phyloP scores from a whole-genome alignment of 1,140 invertebrate species.

The Prorops nasuta region DNA sequence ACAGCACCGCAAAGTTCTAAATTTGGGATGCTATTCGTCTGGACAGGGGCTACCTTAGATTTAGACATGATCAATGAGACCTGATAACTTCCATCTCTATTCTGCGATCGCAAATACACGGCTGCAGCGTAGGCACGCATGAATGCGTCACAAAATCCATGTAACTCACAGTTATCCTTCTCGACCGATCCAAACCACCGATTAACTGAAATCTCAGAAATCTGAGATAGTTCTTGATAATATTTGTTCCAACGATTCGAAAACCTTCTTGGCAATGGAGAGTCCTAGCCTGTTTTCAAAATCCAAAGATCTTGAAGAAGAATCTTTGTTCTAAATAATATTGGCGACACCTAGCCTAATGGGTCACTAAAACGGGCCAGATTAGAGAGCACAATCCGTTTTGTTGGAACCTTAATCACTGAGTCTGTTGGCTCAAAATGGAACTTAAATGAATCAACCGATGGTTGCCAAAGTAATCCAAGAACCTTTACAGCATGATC shows the following conservation, averaged over 20 bases:
- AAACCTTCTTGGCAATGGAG: neutral
- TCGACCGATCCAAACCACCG: neutral
- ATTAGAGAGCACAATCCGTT: neutral
- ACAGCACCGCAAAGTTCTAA: neutral
- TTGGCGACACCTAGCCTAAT: neutral
- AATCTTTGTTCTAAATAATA: neutral
- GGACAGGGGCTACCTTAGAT: neutral
- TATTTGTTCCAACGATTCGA: neutral
- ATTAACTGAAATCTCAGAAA: neutral
- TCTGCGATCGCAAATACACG: neutral
- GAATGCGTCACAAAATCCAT: neutral
- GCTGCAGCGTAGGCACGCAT: neutral
- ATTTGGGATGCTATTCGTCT: neutral
- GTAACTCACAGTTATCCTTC: neutral
- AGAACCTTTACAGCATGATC: too few species aligned
- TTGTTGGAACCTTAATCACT: neutral
- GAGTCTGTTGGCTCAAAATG: neutral
- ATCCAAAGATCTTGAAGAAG: neutral
- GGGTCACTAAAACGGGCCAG: neutral
- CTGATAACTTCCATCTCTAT: neutral
- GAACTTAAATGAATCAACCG: neutral
- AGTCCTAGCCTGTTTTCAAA: neutral
- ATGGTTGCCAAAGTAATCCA: neutral
- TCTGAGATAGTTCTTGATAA: neutral
- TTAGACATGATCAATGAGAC: neutral